Conservation (phyloP, 1,140 invertebrate genomes). For the Pogonognathellus flavescens region DNA sequence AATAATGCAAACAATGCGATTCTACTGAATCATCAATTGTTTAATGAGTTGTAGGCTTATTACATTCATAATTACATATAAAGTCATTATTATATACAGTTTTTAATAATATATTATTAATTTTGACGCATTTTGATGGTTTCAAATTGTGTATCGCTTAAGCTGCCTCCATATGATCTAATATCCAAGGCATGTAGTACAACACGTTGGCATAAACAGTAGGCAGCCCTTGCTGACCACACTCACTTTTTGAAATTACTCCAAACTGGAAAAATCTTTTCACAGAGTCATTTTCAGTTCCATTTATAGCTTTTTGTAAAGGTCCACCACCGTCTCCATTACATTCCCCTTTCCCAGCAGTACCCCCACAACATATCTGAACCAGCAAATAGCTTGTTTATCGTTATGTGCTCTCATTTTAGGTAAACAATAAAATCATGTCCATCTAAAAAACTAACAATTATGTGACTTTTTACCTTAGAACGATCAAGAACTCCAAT, state of each 20-base stretch:
- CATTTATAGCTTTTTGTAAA: background rate
- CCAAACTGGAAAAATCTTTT: conserved; percentile 60
- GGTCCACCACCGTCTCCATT: conserved; percentile 14
- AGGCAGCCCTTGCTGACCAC: conserved; percentile 51
- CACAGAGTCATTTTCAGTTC: background rate
- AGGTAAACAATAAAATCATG: background rate
- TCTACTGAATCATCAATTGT: too few relatives aligned
- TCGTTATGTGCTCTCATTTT: background rate
- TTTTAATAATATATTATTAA: too few relatives aligned
- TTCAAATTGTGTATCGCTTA: too few relatives aligned
- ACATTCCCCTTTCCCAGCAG: conserved; percentile 52
- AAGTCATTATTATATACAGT: too few relatives aligned
- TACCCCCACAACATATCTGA: conserved; percentile 56
- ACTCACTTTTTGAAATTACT: conserved; percentile 51
- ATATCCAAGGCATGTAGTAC: conserved; percentile 61
- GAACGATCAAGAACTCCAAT: conserved; percentile 46
- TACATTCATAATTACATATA: too few relatives aligned
- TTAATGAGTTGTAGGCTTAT: too few relatives aligned
- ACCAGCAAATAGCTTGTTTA: background rate
- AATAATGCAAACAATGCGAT: too few relatives aligned
- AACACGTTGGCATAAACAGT: conserved; percentile 57
- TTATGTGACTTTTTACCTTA: too few relatives aligned
- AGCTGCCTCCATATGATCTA: conserved; percentile 50
- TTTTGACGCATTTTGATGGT: too few relatives aligned
- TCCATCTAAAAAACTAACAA: too few relatives aligned